Evolutionary conservation across 2,113 vertebrate species (phyloP).

Genomic region (Chaetura pelagica): DNA sequence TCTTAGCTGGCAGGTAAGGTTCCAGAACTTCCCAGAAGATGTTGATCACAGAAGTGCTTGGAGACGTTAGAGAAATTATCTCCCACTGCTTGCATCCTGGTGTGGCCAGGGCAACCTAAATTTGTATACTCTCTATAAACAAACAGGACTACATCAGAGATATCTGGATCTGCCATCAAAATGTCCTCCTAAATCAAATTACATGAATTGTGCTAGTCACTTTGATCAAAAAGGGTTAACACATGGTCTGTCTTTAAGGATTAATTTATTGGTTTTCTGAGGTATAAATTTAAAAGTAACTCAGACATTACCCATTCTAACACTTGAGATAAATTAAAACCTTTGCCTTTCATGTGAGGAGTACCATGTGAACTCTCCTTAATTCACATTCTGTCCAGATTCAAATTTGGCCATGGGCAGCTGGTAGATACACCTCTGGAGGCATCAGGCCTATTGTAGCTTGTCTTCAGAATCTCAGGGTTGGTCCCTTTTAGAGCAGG

Average conservation of each 20-base stretch:
- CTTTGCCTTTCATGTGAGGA: neutral
- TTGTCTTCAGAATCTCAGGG: neutral
- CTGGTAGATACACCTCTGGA: neutral
- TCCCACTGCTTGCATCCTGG: neutral
- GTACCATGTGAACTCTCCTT: neutral
- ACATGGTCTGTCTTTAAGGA: neutral
- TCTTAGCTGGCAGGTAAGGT: neutral
- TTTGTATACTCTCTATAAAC: neutral
- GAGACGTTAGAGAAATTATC: neutral
- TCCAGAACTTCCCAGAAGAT: neutral
- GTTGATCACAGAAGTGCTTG: neutral
- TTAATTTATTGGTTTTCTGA: neutral
- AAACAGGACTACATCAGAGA: neutral
- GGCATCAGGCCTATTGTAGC: neutral
- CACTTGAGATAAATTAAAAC: neutral
- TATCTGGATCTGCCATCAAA: neutral
- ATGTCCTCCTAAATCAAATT: neutral
- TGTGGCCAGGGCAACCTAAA: neutral
- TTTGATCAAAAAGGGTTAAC: neutral
- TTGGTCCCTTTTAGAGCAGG: neutral
- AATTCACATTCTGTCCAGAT: neutral
- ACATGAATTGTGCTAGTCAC: neutral
- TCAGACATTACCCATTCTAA: neutral
- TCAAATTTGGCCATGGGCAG: neutral
- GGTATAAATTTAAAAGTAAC: neutral